These are phyloP conservation scores for Desoria tigrina DNA, from an alignment of 2,888 invertebrate genomes.

Conservation along the genomic window DNA sequence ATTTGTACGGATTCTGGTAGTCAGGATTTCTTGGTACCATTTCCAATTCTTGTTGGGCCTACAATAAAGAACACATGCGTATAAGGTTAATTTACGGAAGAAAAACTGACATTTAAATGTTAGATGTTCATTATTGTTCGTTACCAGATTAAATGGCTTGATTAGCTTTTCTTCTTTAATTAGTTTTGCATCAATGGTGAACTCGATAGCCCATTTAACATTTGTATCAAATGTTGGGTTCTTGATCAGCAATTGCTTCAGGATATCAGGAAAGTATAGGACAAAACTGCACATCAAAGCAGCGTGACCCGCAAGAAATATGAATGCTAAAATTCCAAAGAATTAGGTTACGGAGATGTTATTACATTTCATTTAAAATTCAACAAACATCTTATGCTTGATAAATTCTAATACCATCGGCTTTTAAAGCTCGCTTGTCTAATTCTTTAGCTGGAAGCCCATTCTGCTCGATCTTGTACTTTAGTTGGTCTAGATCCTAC, in stretches of 20 bases:
- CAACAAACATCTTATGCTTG: neutral
- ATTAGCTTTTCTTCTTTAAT: conserved; percentile 41
- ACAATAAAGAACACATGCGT: too few species aligned
- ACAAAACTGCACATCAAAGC: conserved; percentile 43
- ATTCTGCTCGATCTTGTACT: conserved; percentile 28
- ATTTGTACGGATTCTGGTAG: conserved; percentile 48
- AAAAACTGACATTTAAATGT: neutral
- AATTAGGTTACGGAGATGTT: too few species aligned
- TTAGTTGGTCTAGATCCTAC: conserved; percentile 34
- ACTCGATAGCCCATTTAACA: conserved; percentile 45
- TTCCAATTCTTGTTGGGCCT: conserved; percentile 49
- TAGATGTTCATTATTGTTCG: too few species aligned
- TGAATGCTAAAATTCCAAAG: conserved; percentile 34
- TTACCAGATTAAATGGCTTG: conserved; percentile 43
- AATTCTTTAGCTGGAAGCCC: conserved; percentile 17
- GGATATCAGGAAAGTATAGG: conserved; percentile 48
- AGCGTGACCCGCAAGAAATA: conserved; percentile 44
- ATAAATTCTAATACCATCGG: conserved; percentile 30
- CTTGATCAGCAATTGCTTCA: conserved; percentile 39
- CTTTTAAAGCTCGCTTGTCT: conserved; percentile 33
- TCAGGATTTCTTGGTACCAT: conserved; percentile 45
- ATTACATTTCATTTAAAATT: conserved; percentile 2
- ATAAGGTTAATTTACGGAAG: neutral
- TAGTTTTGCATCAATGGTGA: conserved; percentile 34
- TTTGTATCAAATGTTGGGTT: conserved; percentile 44